Evolutionary conservation across 2,113 vertebrate genomes (phyloP), one percentile per base, ranked within the genome.

Genomic region (Vimba vimba): DNA sequence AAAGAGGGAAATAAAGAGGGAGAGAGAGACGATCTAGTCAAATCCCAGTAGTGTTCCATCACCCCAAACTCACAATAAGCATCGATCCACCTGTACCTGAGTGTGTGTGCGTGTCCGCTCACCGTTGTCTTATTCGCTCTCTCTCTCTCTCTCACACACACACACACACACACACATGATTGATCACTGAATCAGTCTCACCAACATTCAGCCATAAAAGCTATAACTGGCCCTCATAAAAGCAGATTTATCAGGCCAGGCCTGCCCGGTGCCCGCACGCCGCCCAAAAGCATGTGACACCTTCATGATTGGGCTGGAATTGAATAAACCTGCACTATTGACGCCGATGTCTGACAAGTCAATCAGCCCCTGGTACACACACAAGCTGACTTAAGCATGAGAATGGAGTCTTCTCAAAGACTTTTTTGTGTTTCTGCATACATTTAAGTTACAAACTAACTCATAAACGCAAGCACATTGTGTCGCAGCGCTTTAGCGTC

Each of bases 181-280:
- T 89, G 89, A 89, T 88, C 89, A 86, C 85, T 86, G 82, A 89
- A 89, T 89, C 82, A 88, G 89, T 83, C 85, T 82, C 87, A 85
- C 84, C 39, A 84, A 84, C 87, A 86, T 85, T 86, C 86, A 68
- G 89, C 82, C 89, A 86, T 89, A 88, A 89, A 89, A 89, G 87
- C 89, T 86, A 84, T 82, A 86, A 88, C 86, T 87, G 86, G 68
- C 75, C 85, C 81, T 89, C 89, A 89, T 89, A 89, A 89, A 89
- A 89, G 82, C 76, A 88, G 89, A 89, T 89, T 89, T 88, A 89
- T 88, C 82, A 89, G 79, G 23, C 76, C 76, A 55, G 62, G 77
- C 71, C 59, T 82, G 55, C 52, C 73, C 60, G 59, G 64, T 82
- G 86, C 82, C 79, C 78, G 64, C 75, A 79, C 30, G 71, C 71